Percentiles rank a stretch among this genome's conserved stretches.
Evolutionary conservation across 2,113 vertebrate genomes (phyloP).

Genomic region (Brachyhypopomus gauderio): DNA sequence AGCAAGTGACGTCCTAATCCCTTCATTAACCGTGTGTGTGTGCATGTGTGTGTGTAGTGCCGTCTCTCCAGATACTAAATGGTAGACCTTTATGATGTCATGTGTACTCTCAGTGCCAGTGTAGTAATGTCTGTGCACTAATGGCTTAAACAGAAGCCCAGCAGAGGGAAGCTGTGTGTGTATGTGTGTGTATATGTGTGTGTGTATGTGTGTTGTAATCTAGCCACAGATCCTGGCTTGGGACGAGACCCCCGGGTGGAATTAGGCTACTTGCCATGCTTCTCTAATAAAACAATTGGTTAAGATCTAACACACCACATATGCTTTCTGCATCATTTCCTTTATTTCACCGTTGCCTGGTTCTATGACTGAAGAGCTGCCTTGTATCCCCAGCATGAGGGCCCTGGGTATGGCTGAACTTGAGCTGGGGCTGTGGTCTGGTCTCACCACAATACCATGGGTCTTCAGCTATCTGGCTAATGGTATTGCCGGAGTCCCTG

Average conservation of each 20-base stretch:
- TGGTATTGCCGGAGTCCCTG: conserved; percentile 1
- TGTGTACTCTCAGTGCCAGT: conserved; percentile 57
- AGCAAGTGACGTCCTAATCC: conserved; percentile 39
- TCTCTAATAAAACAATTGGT: conserved; percentile 64
- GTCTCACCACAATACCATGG: conserved; percentile 55
- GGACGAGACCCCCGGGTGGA: conserved; percentile 61
- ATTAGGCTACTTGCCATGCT: conserved; percentile 63
- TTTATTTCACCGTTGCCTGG: conserved; percentile 41
- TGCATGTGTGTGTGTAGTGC: conserved; percentile 35
- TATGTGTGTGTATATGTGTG: conserved; percentile 33
- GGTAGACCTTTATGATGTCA: conserved; percentile 73
- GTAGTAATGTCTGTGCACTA: conserved; percentile 63
- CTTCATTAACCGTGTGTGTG: conserved; percentile 43
- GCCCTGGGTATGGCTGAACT: not conserved
- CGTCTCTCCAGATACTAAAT: conserved; percentile 61
- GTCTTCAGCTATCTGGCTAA: conserved; percentile 37
- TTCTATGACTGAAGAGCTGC: conserved; percentile 62
- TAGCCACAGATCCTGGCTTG: conserved; percentile 23
- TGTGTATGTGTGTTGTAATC: not conserved
- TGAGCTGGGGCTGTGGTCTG: conserved; percentile 46
- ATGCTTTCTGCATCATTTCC: conserved; percentile 64
- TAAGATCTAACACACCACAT: conserved; percentile 61
- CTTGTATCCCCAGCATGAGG: conserved; percentile 51
- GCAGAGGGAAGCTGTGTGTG: conserved; percentile 46
- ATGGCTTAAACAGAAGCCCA: conserved; percentile 70